Conservation (phyloP, 1,140 invertebrate species). For the Brachionus paranguensis region DNA sequence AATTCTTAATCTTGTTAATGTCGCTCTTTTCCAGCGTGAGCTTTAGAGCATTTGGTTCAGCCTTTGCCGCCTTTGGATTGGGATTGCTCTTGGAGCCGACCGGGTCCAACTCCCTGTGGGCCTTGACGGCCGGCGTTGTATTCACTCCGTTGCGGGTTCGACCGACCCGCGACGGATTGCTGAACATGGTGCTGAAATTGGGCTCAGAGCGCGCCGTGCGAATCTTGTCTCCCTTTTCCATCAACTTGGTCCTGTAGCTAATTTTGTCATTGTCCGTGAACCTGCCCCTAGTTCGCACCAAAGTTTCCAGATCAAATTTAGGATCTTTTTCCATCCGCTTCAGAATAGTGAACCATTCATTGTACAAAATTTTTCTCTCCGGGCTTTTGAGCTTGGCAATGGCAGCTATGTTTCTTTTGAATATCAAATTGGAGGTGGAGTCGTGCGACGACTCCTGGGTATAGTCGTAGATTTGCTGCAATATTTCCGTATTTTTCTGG, state of each 20-base stretch:
- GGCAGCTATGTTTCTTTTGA: neutral
- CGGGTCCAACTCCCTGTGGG: neutral
- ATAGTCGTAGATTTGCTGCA: neutral
- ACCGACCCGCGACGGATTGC: neutral
- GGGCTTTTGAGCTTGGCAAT: conserved; percentile 33
- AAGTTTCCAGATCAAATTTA: conserved; percentile 26
- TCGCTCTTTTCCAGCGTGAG: conserved; percentile 31
- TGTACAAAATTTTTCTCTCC: conserved; percentile 33
- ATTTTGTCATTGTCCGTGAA: conserved; percentile 37
- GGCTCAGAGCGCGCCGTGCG: neutral
- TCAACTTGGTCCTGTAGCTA: conserved; percentile 26
- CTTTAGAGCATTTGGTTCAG: neutral
- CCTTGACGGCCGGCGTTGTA: conserved; percentile 12
- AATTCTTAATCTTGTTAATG: conserved; percentile 30
- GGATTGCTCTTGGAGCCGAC: neutral
- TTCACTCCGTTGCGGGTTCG: neutral
- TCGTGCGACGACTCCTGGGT: neutral
- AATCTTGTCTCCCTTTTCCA: conserved; percentile 2
- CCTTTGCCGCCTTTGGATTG: neutral
- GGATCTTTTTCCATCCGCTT: conserved; percentile 39
- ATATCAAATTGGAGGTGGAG: neutral
- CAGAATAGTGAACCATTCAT: conserved; percentile 34
- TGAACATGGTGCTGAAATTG: conserved; percentile 2
- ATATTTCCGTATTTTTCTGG: neutral
- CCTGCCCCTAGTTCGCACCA: conserved; percentile 21